Evolutionary conservation across 2,113 vertebrate genomes (phyloP).

Genomic region (Equus przewalskii): DNA sequence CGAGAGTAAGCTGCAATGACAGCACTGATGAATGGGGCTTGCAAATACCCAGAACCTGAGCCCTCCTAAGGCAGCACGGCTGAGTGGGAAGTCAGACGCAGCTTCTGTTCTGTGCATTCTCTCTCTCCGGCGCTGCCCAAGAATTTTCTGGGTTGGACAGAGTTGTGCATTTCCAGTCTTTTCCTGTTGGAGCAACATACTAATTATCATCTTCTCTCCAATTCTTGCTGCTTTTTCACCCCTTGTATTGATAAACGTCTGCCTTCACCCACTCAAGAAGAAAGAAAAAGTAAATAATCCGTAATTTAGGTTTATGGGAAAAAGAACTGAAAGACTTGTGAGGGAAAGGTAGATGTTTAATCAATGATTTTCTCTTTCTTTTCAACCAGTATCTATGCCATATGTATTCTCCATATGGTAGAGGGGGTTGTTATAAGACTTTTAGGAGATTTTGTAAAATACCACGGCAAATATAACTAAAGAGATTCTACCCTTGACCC

Average conservation of each 20-base stretch:
- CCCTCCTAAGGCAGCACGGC: background rate
- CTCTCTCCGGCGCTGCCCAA: background rate
- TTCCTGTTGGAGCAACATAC: background rate
- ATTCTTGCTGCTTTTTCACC: background rate
- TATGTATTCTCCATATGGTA: background rate
- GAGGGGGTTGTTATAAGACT: background rate
- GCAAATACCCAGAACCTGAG: background rate
- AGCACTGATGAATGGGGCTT: background rate
- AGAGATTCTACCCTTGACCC: background rate
- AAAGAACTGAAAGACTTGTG: background rate
- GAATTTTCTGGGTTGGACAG: background rate
- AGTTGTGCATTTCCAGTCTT: background rate
- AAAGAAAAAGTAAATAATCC: conserved; percentile 32
- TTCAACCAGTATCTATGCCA: background rate
- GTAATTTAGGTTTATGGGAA: background rate
- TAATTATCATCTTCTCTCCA: background rate
- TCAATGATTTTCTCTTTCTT: background rate
- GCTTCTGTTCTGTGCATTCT: too few relatives aligned
- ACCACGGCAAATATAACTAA: background rate
- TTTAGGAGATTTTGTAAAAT: background rate
- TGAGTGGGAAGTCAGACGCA: background rate
- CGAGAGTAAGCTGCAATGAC: background rate
- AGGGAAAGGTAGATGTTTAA: background rate
- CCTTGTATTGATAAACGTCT: background rate
- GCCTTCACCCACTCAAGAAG: background rate